These are phyloP conservation scores for Pomacea maculata DNA, from an alignment of 1,140 invertebrate species.

Conservation along the genomic window DNA sequence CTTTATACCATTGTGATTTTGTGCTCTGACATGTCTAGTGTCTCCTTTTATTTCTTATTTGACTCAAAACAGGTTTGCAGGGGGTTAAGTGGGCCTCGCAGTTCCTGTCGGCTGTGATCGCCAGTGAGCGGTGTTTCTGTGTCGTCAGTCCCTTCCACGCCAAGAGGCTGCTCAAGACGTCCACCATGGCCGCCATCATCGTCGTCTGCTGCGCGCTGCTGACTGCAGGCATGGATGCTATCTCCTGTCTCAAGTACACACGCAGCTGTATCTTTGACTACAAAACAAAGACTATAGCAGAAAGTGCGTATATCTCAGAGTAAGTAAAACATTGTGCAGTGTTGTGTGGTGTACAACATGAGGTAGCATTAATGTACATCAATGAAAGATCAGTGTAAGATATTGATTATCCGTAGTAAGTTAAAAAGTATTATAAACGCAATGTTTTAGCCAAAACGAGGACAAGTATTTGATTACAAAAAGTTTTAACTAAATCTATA, in stretches of 20 bases:
- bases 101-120: constrained; percentile 4
- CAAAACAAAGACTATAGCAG: neutral
- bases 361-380: neutral
- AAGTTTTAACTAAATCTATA: too few relatives aligned
- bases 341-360: too few relatives aligned
- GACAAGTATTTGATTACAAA: too few relatives aligned
- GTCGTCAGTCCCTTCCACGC: constrained; percentile 16
- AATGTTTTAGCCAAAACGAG: too few relatives aligned
- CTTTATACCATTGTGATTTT: too few relatives aligned
- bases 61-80: neutral
- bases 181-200: constrained; percentile 2
- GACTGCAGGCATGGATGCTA: neutral
- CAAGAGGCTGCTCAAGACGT: constrained; percentile 4
- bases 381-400: too few relatives aligned
- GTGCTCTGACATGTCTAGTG: too few relatives aligned
- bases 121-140: constrained; percentile 19
- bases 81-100: neutral
- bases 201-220: neutral
- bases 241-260: neutral
- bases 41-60: too few relatives aligned
- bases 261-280: neutral
- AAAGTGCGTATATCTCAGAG: neutral
- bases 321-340: neutral
- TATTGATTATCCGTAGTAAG: too few relatives aligned
- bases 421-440: too few relatives aligned